A percentile compares a stretch with the other conserved stretches of the same genome.
phyloP scores from a whole-genome alignment of 2,797 vertebrate genomes.

The Lagorchestes hirsutus region DNA sequence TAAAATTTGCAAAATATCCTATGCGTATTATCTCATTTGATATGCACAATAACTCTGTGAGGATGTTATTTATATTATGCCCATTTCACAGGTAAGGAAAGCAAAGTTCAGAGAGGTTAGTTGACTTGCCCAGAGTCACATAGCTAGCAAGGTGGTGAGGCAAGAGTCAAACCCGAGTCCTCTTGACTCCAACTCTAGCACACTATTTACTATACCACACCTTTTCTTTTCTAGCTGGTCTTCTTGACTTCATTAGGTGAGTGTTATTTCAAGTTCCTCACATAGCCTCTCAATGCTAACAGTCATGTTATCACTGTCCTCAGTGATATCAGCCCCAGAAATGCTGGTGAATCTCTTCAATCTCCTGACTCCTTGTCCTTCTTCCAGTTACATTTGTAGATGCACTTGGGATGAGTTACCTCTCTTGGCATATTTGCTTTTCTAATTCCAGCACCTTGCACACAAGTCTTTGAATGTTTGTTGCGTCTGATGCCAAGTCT shows the following conservation, averaged over 20 bases:
- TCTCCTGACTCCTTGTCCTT: background rate
- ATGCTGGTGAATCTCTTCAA: background rate
- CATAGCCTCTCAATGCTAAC: background rate
- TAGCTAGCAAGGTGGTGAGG: background rate
- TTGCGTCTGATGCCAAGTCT: background rate
- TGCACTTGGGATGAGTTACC: background rate
- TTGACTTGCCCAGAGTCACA: background rate
- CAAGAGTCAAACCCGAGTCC: background rate
- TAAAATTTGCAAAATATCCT: background rate
- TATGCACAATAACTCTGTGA: background rate
- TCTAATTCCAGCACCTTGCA: background rate
- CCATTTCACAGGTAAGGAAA: background rate
- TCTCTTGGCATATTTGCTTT: background rate
- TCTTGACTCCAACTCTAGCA: background rate
- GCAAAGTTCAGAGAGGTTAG: background rate
- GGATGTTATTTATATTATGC: background rate
- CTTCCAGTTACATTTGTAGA: background rate
- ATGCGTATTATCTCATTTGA: background rate
- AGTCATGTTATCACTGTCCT: background rate
- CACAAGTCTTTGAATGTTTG: background rate
- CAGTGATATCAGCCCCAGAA: background rate
- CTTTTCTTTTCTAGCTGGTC: background rate
- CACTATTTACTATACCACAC: background rate
- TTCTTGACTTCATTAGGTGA: background rate
- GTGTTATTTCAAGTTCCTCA: background rate